Evolutionary conservation across 2,113 vertebrate species (phyloP), one percentile per base, ranked within the genome.

Genomic region (Tragulus kanchil): DNA sequence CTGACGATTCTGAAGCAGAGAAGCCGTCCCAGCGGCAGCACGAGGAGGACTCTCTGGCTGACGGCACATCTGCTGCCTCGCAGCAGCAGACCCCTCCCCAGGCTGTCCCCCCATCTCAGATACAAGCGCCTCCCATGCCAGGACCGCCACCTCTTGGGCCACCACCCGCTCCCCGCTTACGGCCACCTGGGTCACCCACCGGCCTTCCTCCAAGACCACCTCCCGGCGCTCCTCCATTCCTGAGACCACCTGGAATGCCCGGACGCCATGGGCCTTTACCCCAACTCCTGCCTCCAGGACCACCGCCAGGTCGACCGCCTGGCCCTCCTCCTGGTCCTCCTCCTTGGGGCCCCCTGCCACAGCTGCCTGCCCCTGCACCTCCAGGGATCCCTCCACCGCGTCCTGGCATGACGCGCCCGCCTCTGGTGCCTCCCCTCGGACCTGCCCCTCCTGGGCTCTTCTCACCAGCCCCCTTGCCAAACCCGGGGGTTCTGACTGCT

Each of bases 351-450:
- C 99, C 0, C 99, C 99, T 99, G 85, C 99, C 99, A 96, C 99
- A 99, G 75, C 98, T 99, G 42, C 99, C 99, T 50, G 99, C 99
- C 64, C 99, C 99, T 54, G 99, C 99, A 58, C 99, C 99, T 85
- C 99, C 99, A 99, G 99, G 99, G 81, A 99, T 99, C 59, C 99
- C 99, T 61, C 99, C 99, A 78, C 99, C 99, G 97, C 99, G 99
- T 7, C 99, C 99, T 5, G 99, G 99, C 87, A 99, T 99, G 99
- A 98, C 99, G 99, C 98, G 99, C 98, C 97, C 99, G 62, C 94
- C 99, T 92, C 84, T 99, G 99, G 97, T 99, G 98, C 75, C 99
- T 99, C 98, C 1, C 99, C 95, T 98, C 98, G 98, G 99, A 98
- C 97, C 99, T 99, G 71, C 99, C 98, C 89, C 99, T 48, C 98